phyloP scores from a whole-genome alignment of 2,888 invertebrate species.

The Leptinotarsa peninsularis region DNA sequence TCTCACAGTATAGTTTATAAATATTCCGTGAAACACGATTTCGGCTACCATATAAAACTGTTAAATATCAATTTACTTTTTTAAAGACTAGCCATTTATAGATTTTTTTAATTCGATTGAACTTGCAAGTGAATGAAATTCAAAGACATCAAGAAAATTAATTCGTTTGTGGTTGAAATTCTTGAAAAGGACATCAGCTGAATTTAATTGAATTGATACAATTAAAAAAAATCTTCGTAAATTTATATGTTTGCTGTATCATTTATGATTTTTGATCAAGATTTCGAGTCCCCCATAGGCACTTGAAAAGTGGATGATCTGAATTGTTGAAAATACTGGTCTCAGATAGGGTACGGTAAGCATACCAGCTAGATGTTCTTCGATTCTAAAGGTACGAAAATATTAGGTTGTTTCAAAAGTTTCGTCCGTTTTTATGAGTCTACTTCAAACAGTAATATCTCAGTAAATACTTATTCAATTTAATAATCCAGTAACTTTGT shows the following conservation, averaged over 20 bases:
- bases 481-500: no score
- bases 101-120: constrained; percentile 4
- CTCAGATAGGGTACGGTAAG: no score
- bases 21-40: constrained; percentile 43
- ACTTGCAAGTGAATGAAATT: constrained; percentile 13
- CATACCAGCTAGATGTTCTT: no score
- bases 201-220: constrained; percentile 1
- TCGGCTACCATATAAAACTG: constrained; percentile 38
- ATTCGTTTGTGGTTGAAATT: constrained; percentile 1
- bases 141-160: constrained; percentile 7
- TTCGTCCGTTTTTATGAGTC: no score
- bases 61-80: constrained; percentile 44
- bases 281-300: no score
- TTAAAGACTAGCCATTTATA: constrained; percentile 17
- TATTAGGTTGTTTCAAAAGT: no score
- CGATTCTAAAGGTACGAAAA: no score
- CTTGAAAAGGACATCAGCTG: background rate
- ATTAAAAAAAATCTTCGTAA: no score
- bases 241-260: background rate
- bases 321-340: no score
- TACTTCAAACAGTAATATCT: no score
- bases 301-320: no score
- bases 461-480: no score
- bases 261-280: background rate
- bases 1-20: constrained; percentile 36